phyloP scores from a whole-genome alignment of 2,888 invertebrate species.

The Acanthacorydalis orientalis region DNA sequence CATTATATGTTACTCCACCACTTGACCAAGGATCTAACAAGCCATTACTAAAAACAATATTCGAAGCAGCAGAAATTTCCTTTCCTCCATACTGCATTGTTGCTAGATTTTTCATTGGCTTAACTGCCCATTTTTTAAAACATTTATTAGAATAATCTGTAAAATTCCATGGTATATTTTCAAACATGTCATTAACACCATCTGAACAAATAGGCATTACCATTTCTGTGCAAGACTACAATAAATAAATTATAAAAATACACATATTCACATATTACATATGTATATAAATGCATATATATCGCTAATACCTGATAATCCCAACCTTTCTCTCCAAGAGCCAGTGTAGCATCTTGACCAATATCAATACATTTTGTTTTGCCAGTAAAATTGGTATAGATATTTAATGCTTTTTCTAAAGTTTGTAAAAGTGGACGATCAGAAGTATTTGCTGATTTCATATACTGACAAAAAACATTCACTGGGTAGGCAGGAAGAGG shows the following conservation, averaged over 20 bases:
- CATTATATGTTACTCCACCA: conserved; percentile 58
- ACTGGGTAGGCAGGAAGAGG: conserved; percentile 78
- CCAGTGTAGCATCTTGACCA: conserved; percentile 33
- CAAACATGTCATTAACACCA: conserved; percentile 71
- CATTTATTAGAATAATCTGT: conserved; percentile 49
- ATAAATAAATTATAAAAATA: conserved; percentile 20
- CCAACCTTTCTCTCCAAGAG: conserved; percentile 59
- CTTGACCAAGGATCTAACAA: conserved; percentile 76
- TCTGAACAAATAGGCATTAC: conserved; percentile 85
- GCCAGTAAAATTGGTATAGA: conserved; percentile 74
- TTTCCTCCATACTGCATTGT: conserved; percentile 67
- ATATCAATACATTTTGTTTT: conserved; percentile 49
- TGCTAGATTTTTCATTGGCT: conserved; percentile 48
- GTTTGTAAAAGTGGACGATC: conserved; percentile 37
- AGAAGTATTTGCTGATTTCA: conserved; percentile 24
- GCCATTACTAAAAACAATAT: conserved; percentile 72
- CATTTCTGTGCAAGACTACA: conserved; percentile 80
- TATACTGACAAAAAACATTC: conserved; percentile 37
- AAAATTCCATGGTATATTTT: conserved; percentile 55
- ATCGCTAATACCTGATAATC: conserved; percentile 40
- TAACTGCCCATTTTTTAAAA: conserved; percentile 46
- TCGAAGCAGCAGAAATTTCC: conserved; percentile 45
- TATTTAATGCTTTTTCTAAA: conserved; percentile 48
- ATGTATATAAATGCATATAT: neutral
- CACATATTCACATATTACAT: neutral